Conservation (phyloP, 1,140 invertebrate species). For the Nymphalis io region DNA sequence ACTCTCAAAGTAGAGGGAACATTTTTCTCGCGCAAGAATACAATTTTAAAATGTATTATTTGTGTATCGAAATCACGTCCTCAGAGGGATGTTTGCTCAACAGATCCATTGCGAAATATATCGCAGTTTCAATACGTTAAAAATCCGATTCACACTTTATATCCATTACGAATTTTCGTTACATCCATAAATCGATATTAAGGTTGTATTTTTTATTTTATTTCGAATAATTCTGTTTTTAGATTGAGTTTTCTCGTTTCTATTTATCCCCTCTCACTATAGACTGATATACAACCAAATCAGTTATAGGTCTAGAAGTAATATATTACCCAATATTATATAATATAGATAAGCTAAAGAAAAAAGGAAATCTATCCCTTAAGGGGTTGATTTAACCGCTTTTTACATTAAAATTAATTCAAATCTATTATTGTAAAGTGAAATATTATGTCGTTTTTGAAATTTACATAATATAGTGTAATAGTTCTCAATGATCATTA, state of each 20-base stretch:
- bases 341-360: no score
- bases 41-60: constrained; percentile 2
- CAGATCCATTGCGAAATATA: constrained; percentile 7
- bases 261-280: no score
- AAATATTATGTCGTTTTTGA: no score
- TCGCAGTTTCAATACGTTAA: neutral
- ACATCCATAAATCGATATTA: constrained; percentile 2
- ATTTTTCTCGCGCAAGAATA: neutral
- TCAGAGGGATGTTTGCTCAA: neutral
- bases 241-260: neutral
- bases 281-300: no score
- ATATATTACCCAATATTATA: no score
- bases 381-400: no score
- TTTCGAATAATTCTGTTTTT: neutral
- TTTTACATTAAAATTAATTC: no score
- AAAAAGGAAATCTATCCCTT: no score
- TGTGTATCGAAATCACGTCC: constrained; percentile 13
- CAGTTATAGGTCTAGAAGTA: no score
- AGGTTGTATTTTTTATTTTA: neutral
- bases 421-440: no score
- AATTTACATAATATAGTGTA: no score
- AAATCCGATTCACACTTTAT: constrained; percentile 6
- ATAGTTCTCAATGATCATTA: no score
- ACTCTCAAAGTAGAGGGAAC: neutral
- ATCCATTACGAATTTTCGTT: constrained; percentile 5